Conservation (phyloP, 2,113 vertebrate species). For the Brachyhypopomus gauderio region DNA sequence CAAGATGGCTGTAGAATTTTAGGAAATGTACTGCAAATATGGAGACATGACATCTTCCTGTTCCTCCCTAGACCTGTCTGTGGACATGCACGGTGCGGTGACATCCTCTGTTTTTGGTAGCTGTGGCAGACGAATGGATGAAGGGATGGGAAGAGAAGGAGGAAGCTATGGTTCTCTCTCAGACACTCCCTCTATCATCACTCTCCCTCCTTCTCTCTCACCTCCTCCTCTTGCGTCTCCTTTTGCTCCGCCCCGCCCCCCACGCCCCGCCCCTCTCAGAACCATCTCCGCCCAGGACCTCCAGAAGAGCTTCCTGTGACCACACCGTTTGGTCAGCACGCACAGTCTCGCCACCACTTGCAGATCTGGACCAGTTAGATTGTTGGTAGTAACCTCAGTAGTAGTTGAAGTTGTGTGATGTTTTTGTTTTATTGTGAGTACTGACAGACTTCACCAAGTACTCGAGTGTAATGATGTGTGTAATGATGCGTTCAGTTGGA, state of each 20-base stretch:
- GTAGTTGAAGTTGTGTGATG: too few relatives aligned
- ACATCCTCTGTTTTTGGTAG: constrained; percentile 64
- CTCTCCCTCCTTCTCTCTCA: constrained; percentile 69
- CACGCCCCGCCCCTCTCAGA: constrained; percentile 22
- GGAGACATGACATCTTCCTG: constrained; percentile 30
- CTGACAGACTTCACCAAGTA: too few relatives aligned
- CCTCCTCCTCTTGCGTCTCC: constrained; percentile 67
- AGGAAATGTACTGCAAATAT: too few relatives aligned
- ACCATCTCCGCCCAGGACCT: constrained; percentile 43
- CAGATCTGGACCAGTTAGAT: too few relatives aligned
- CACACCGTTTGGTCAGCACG: too few relatives aligned
- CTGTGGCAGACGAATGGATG: constrained; percentile 52
- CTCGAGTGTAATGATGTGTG: too few relatives aligned
- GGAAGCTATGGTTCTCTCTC: constrained; percentile 70
- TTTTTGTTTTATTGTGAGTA: too few relatives aligned
- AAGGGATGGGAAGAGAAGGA: constrained; percentile 41
- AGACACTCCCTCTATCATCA: constrained; percentile 73
- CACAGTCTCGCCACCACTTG: too few relatives aligned
- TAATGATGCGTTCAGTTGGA: too few relatives aligned
- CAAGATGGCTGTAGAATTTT: too few relatives aligned
- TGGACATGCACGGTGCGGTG: constrained; percentile 51
- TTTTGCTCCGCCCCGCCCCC: constrained; percentile 47
- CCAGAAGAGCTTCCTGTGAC: constrained; percentile 32
- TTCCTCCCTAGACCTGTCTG: not conserved
- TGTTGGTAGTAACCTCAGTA: too few relatives aligned